phyloP scores from a whole-genome alignment of 2,113 vertebrate genomes.

The Setophaga coronata region DNA sequence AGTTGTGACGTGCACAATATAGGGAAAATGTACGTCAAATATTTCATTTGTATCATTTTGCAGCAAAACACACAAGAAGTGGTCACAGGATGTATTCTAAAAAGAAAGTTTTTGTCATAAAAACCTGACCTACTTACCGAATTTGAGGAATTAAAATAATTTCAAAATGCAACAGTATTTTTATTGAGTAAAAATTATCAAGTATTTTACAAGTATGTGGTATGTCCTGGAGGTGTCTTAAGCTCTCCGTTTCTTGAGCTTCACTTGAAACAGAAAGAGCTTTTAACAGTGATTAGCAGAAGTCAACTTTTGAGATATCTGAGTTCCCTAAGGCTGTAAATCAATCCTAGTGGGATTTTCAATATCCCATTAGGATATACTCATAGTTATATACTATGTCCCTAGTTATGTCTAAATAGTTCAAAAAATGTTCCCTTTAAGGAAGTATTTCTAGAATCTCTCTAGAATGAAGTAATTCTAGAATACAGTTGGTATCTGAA shows the following conservation, averaged over 20 bases:
- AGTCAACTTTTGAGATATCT: background rate
- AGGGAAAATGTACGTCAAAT: accelerated
- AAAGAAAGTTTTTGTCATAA: background rate
- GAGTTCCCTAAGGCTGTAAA: background rate
- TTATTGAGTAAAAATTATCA: background rate
- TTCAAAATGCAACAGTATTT: background rate
- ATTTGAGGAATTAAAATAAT: background rate
- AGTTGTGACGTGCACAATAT: background rate
- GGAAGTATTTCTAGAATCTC: background rate
- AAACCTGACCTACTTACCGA: background rate
- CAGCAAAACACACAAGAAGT: background rate
- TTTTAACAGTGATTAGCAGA: background rate
- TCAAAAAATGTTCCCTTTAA: accelerated
- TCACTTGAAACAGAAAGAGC: background rate
- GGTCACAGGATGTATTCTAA: background rate
- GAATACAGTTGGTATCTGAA: background rate
- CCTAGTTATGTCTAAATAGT: background rate
- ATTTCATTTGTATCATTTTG: background rate
- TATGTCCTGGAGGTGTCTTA: background rate
- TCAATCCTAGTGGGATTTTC: background rate
- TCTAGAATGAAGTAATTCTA: too few species aligned
- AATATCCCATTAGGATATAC: background rate
- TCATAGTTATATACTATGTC: background rate
- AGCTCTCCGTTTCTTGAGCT: background rate
- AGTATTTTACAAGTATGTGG: accelerated